phyloP scores from a whole-genome alignment of 2,888 invertebrate species.

The Cremastobaeus sp. region DNA sequence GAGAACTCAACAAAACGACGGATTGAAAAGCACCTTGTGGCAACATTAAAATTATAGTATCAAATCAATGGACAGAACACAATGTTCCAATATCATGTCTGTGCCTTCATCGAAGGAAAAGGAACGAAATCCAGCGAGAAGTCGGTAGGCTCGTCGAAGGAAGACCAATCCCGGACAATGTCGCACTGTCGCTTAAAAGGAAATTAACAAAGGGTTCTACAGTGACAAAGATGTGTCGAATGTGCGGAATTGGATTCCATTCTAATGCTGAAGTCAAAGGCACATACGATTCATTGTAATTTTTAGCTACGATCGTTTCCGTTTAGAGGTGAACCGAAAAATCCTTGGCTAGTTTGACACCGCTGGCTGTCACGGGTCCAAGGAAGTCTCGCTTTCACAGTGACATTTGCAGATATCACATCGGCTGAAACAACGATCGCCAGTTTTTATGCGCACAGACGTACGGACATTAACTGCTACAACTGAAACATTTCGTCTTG shows the following conservation, averaged over 20 bases:
- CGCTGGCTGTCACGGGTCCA: background rate
- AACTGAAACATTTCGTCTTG: conserved; percentile 95
- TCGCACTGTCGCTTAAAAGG: conserved; percentile 5
- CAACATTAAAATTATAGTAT: conserved; percentile 31
- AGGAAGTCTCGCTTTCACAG: too few relatives aligned
- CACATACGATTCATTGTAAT: conserved; percentile 55
- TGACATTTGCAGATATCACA: too few relatives aligned
- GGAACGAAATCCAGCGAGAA: conserved; percentile 27
- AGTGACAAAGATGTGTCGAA: conserved; percentile 14
- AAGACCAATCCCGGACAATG: conserved; percentile 44
- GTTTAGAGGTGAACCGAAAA: too few relatives aligned
- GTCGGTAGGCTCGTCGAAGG: conserved; percentile 31
- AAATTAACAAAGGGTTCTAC: conserved; percentile 2
- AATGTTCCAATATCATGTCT: conserved; percentile 12
- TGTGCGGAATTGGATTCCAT: conserved; percentile 51
- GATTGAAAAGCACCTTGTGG: conserved; percentile 32
- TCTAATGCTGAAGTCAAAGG: conserved; percentile 52
- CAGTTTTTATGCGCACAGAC: conserved; percentile 30
- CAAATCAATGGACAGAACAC: conserved; percentile 23
- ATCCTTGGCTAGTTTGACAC: too few relatives aligned
- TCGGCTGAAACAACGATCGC: conserved; percentile 12
- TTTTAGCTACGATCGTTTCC: conserved; percentile 26
- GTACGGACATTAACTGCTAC: conserved; percentile 81
- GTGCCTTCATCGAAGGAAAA: conserved; percentile 38
- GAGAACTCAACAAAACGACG: background rate